A percentile compares a stretch with the other conserved stretches of the same genome.
Conservation (phyloP, 2,113 vertebrate genomes). For the cattle (Bos taurus) region ARS-UCD2.0 NC_037357.1:57821001-57821500, state of each 20-base stretch:
- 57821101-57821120: background rate
- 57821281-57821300: background rate
- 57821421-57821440: background rate
- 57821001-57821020: background rate
- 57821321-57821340: background rate
- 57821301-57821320: background rate
- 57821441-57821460: background rate
- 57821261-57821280: background rate
- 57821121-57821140: background rate
- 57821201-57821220: background rate
- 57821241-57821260: background rate
- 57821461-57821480: background rate
- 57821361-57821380: background rate
- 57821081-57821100: background rate
- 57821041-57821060: background rate
- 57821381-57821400: background rate
- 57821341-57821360: background rate
- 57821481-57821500: background rate
- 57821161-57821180: background rate
- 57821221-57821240: background rate
- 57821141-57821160: background rate
- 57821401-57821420: background rate
- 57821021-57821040: background rate
- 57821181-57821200: background rate
- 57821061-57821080: conserved; percentile 19